Percentiles rank a stretch among this genome's conserved stretches.
These are phyloP conservation scores for Capitulum mitella DNA, from an alignment of 2,888 invertebrate genomes.

Conservation along the genomic window DNA sequence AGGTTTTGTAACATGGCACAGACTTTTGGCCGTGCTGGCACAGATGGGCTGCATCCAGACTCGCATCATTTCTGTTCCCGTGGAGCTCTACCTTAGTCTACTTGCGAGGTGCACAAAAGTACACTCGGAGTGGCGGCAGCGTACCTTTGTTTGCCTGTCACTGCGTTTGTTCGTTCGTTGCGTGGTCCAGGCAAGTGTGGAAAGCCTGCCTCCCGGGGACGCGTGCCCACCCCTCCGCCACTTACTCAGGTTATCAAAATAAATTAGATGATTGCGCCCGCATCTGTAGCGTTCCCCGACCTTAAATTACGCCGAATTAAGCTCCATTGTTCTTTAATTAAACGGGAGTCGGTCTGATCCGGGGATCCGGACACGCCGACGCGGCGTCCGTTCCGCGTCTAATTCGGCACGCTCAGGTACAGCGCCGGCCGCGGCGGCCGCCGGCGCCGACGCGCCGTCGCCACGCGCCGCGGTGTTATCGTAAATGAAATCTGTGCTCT, in stretches of 20 bases:
- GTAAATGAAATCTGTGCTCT: conserved; percentile 21
- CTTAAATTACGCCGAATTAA: conserved; percentile 20
- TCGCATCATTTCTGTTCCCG: no score
- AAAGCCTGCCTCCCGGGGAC: not conserved
- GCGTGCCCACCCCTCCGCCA: not conserved
- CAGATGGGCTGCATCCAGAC: no score
- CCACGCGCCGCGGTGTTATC: not conserved
- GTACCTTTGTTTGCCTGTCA: no score
- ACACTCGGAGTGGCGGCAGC: no score
- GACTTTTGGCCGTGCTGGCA: no score
- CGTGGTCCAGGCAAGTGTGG: no score
- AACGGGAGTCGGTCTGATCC: not conserved
- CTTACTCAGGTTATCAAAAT: conserved; percentile 24
- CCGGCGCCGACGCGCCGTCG: not conserved
- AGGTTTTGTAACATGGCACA: no score
- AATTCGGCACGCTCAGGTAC: not conserved
- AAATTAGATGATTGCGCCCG: conserved; percentile 24
- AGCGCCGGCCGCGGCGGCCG: not conserved
- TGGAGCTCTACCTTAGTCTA: no score
- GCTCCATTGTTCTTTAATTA: conserved; percentile 23
- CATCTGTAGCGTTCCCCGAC: conserved; percentile 18
- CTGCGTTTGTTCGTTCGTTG: no score
- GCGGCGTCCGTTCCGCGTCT: not conserved
- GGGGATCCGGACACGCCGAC: not conserved
- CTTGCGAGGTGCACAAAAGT: no score